Evolutionary conservation across 2,888 invertebrate species (phyloP).

Genomic region (Rhingia campestris): DNA sequence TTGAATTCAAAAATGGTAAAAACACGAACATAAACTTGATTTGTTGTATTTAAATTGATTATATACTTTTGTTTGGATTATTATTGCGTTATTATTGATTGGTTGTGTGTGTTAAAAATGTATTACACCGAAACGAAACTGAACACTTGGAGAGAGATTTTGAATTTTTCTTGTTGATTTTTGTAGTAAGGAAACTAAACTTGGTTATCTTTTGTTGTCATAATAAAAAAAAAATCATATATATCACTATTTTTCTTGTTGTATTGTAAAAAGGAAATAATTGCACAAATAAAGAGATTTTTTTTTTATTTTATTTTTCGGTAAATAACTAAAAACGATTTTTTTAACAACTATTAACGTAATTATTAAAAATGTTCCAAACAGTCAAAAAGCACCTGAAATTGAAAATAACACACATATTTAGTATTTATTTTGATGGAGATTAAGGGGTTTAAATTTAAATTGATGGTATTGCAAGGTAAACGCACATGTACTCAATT

Average conservation of each 20-base stretch:
- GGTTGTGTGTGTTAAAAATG: slow-evolving; percentile 54
- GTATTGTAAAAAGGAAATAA: slow-evolving; percentile 66
- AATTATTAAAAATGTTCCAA: slow-evolving; percentile 83
- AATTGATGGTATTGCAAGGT: slow-evolving; percentile 65
- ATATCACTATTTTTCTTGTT: slow-evolving; percentile 67
- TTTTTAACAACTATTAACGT: slow-evolving; percentile 83
- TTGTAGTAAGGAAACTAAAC: slow-evolving; percentile 66
- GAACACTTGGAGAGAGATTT: slow-evolving; percentile 71
- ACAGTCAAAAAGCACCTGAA: slow-evolving; percentile 83
- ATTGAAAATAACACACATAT: slow-evolving; percentile 38
- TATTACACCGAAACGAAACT: slow-evolving; percentile 75
- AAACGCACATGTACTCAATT: slow-evolving; percentile 9
- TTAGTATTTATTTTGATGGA: not conserved
- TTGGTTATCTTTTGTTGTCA: slow-evolving; percentile 41
- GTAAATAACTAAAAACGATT: slow-evolving; percentile 81
- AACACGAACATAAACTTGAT: slow-evolving; percentile 53
- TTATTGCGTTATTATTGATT: slow-evolving; percentile 75
- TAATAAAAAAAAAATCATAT: slow-evolving; percentile 54
- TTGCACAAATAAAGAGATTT: slow-evolving; percentile 71
- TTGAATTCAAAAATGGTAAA: slow-evolving; percentile 24
- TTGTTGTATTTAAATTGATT: slow-evolving; percentile 64
- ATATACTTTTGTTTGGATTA: slow-evolving; percentile 74
- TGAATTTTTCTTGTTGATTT: slow-evolving; percentile 73
- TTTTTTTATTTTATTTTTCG: slow-evolving; percentile 78
- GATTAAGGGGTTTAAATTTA: no score